phyloP scores from a whole-genome alignment of 2,888 invertebrate species.

The Harpagoxenus sublaevis region DNA sequence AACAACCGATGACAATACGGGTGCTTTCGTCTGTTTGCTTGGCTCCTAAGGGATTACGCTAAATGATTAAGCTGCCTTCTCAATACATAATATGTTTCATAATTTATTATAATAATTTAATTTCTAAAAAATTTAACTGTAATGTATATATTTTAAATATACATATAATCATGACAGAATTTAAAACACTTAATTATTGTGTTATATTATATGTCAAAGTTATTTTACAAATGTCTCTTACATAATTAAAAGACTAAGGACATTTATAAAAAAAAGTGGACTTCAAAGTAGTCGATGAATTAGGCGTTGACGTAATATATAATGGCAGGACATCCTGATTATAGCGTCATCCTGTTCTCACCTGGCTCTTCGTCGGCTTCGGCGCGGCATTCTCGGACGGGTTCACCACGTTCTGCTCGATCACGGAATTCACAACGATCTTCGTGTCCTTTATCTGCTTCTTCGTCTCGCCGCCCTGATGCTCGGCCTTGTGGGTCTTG shows the following conservation, averaged over 20 bases:
- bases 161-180: not conserved
- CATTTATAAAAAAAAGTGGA: not conserved
- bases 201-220: not conserved
- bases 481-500: conserved; percentile 80
- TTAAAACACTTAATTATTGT: not conserved
- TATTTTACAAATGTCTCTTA: not conserved
- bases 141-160: not conserved
- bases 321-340: not conserved
- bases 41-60: not conserved
- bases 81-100: not conserved
- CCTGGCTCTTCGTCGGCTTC: conserved; percentile 75
- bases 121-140: not conserved
- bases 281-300: not conserved
- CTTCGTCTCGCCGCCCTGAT: conserved; percentile 81
- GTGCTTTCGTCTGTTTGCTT: conserved; percentile 72
- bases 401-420: conserved; percentile 78
- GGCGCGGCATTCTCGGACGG: conserved; percentile 72
- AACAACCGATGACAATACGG: conserved; percentile 88
- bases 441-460: conserved; percentile 78
- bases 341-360: conserved; percentile 42
- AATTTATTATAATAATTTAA: not conserved
- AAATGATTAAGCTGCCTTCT: not conserved
- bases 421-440: conserved; percentile 82
- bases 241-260: not conserved
- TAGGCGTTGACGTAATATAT: not conserved